These are phyloP conservation scores for Leptinotarsa rubiginosa DNA, from an alignment of 2,888 invertebrate species.

Conservation along the genomic window DNA sequence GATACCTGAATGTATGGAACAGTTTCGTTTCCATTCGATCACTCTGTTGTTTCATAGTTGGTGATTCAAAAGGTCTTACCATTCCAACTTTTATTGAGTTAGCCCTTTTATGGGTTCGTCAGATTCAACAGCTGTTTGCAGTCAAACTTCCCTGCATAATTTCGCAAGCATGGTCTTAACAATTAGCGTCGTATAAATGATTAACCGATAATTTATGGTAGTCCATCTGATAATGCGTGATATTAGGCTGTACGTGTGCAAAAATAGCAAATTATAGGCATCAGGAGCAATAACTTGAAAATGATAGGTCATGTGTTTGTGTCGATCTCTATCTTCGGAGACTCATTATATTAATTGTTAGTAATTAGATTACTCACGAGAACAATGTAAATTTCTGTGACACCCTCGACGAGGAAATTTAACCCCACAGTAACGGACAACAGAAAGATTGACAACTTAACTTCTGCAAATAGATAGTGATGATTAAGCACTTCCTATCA, in stretches of 20 bases:
- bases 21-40: too few species aligned
- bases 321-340: constrained; percentile 31
- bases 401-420: background rate
- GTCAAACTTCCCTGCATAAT: background rate
- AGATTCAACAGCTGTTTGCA: constrained; percentile 15
- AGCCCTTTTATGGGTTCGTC: background rate
- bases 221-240: constrained; percentile 34
- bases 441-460: too few species aligned
- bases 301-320: constrained; percentile 41
- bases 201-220: constrained; percentile 38
- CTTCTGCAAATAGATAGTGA: too few species aligned
- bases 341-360: constrained; percentile 37
- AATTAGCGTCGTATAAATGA: constrained; percentile 31
- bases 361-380: constrained; percentile 23
- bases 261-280: constrained; percentile 40
- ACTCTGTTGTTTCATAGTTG: too few species aligned
- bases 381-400: constrained; percentile 15
- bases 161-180: constrained; percentile 20
- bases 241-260: constrained; percentile 37
- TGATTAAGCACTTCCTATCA: too few species aligned
- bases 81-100: too few species aligned
- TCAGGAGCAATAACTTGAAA: constrained; percentile 37
- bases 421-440: too few species aligned
- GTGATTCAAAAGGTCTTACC: too few species aligned
- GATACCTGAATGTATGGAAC: too few species aligned